Evolutionary conservation across 2,888 invertebrate species (phyloP).

Genomic region (Ornithoptera alexandrae): DNA sequence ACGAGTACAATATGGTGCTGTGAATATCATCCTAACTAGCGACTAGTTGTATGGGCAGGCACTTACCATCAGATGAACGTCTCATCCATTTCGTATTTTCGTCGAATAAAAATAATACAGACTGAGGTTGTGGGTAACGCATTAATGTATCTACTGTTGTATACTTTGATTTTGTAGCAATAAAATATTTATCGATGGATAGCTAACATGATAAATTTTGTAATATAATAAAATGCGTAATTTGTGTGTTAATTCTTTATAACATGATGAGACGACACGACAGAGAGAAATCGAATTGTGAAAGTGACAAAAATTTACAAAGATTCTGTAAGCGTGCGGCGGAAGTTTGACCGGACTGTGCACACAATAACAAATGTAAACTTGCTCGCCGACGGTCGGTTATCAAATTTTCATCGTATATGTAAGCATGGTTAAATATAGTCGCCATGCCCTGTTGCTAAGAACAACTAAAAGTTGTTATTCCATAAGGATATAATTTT

Average conservation of each 20-base stretch:
- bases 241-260: conserved; percentile 12
- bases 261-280: conserved; percentile 12
- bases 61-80: no score
- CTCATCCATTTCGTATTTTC: no score
- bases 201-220: background rate
- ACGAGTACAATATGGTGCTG: no score
- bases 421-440: background rate
- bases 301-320: conserved; percentile 65
- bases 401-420: background rate
- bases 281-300: conserved; percentile 63
- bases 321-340: conserved; percentile 38
- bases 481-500: background rate
- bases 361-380: conserved; percentile 24
- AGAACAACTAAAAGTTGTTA: background rate
- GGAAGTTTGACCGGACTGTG: conserved; percentile 23
- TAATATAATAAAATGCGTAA: background rate
- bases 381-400: background rate
- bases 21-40: no score
- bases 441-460: background rate
- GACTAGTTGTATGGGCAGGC: no score
- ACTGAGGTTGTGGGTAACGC: no score
- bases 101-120: no score
- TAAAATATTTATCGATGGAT: background rate
- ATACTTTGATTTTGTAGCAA: background rate
- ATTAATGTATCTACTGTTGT: background rate